These are phyloP conservation scores for Junonia oenone DNA, from an alignment of 2,888 invertebrate species.

Conservation along the genomic window DNA sequence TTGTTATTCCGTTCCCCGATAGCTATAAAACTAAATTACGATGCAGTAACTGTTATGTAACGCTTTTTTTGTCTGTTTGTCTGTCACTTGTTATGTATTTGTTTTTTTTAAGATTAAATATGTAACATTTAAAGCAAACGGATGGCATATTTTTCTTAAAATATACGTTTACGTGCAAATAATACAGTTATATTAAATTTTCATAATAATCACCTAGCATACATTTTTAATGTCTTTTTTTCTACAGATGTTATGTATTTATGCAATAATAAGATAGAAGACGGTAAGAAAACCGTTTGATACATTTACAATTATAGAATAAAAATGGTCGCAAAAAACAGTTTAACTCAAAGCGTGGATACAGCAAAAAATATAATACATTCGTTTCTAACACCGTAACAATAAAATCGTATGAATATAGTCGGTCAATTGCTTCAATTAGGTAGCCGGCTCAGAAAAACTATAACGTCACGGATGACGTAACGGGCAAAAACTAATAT, in stretches of 20 bases:
- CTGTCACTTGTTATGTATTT: not conserved
- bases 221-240: not conserved
- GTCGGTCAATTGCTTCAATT: conserved; percentile 37
- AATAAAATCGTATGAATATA: not conserved
- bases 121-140: too few relatives aligned
- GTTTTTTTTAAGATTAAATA: too few relatives aligned
- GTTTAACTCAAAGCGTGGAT: not conserved
- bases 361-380: not conserved
- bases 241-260: too few relatives aligned
- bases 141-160: too few relatives aligned
- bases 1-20: conserved; percentile 9
- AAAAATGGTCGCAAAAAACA: not conserved
- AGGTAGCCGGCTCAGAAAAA: conserved; percentile 42
- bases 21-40: not conserved
- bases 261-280: not conserved
- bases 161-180: not conserved
- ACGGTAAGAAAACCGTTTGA: not conserved
- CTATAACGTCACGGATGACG: conserved; percentile 53
- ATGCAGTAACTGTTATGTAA: not conserved
- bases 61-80: not conserved
- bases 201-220: too few relatives aligned
- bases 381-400: not conserved
- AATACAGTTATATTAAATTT: not conserved
- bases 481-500: conserved; percentile 47
- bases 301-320: not conserved